A percentile compares a stretch with the other conserved stretches of the same genome.
Evolutionary conservation across 2,797 vertebrate species (phyloP).

Genomic region (Odontamblyopus rebecca): DNA sequence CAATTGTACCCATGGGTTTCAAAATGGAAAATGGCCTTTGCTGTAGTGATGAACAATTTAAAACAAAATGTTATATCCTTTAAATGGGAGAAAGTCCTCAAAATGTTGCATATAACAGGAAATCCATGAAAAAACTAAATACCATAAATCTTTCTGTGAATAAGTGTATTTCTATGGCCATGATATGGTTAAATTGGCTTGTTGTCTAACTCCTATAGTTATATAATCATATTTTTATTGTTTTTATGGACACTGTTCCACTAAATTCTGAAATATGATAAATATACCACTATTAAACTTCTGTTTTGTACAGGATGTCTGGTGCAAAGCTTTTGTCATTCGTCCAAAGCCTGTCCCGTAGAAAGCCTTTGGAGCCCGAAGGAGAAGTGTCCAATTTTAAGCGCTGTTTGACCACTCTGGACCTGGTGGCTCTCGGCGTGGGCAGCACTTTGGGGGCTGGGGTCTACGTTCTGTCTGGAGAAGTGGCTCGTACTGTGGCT

Average conservation of each 20-base stretch:
- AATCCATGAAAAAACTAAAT: conserved; percentile 1
- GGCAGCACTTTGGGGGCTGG: conserved; percentile 82
- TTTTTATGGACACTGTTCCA: background rate
- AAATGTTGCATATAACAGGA: too few species aligned
- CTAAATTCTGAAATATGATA: background rate
- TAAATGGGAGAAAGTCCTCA: too few species aligned
- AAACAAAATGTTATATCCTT: too few species aligned
- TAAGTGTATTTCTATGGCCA: background rate
- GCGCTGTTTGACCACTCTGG: conserved; percentile 80
- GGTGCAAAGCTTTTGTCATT: conserved; percentile 57
- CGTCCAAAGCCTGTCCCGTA: conserved; percentile 70
- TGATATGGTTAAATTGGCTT: background rate
- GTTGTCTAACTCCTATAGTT: background rate
- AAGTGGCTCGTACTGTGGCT: conserved; percentile 80
- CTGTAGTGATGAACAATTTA: too few species aligned
- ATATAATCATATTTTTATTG: background rate
- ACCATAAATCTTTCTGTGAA: background rate
- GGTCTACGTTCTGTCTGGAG: conserved; percentile 85
- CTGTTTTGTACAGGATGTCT: conserved; percentile 58
- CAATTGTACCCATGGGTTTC: background rate
- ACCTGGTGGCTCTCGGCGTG: conserved; percentile 83
- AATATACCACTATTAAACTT: background rate
- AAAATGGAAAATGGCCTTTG: too few species aligned
- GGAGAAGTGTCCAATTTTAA: conserved; percentile 75
- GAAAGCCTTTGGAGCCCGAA: conserved; percentile 74